Evolutionary conservation across 2,113 vertebrate genomes (phyloP).

Genomic region (Corythaixoides concolor): DNA sequence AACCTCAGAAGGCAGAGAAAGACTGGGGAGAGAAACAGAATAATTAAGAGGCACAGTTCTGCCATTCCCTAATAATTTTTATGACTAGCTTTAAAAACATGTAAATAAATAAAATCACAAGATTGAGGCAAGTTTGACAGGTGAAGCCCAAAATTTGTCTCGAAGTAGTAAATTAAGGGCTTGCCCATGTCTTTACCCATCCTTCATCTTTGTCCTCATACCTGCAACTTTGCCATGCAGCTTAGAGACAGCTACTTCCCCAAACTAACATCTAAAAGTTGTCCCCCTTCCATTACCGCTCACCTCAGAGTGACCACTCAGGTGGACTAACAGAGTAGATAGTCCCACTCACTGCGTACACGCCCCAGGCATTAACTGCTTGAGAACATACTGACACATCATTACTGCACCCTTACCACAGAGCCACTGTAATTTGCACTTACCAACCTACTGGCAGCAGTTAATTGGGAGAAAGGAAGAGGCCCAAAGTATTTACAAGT

Average conservation of each 20-base stretch:
- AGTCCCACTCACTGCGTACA: neutral
- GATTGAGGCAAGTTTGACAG: neutral
- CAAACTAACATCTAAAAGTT: neutral
- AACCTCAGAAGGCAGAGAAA: neutral
- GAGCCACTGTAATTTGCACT: neutral
- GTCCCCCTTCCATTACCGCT: accelerated
- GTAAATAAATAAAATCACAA: neutral
- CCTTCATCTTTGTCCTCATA: neutral
- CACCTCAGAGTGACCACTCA: neutral
- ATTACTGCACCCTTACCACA: neutral
- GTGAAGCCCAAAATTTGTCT: neutral
- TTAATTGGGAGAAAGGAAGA: neutral
- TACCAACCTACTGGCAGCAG: neutral
- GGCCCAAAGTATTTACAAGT: neutral
- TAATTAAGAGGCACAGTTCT: neutral
- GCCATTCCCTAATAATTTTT: neutral
- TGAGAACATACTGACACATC: neutral
- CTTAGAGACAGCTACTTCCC: neutral
- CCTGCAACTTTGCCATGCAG: neutral
- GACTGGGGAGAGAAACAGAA: neutral
- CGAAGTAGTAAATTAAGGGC: neutral
- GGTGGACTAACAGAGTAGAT: neutral
- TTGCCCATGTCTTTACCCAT: neutral
- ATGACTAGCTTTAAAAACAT: neutral
- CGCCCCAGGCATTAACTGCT: neutral